Evolutionary conservation across 1,140 invertebrate species (phyloP), one percentile per base, ranked within the genome.

Genomic region (Zaprionus davidi): DNA sequence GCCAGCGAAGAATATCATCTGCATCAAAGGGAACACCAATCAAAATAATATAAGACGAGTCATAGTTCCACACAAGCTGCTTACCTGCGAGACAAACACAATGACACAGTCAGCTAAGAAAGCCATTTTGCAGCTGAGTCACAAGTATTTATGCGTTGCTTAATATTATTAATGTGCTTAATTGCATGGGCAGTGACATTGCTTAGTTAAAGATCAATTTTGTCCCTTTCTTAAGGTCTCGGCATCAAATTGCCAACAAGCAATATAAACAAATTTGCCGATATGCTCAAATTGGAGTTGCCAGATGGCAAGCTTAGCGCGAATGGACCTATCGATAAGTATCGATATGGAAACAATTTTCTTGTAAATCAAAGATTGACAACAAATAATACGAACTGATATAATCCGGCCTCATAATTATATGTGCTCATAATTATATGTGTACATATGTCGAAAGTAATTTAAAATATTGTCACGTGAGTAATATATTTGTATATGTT

Each of bases 1-100:
- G 80, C 98, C 98, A 71, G 96, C 95, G 93, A 99, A 99, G 93
- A 99, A 99, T 38, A 98, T 91, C 67, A 97, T 94, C 97, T 99
- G 31, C 0, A 59, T 71, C 34, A 12, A 26, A 53, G 22, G 4
- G 7, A 13, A 46, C 3, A 22, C 9, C 5, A 1, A 62, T 17
- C 41, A 46, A 17, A 71, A 53, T 31, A 57, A 7, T 57, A 15
- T 17, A 34, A 6, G 2, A 49, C 5, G 15, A 67, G 22, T 56
- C 24, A 15, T 20, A 62, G 1, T 17, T 20, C 3, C 24, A 15
- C 51, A 41, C 28, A n/a, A 20, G 55, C 17, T 59, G 81, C 91
- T 93, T 93, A 95, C 95, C 94, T 96, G 95, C 69, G 95, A 96
- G 49, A 95, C 91, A 73, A 96, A 94, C 80, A 96, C 95, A 78